phyloP scores from a whole-genome alignment of 2,113 vertebrate species.

The Halcyon malimbica region DNA sequence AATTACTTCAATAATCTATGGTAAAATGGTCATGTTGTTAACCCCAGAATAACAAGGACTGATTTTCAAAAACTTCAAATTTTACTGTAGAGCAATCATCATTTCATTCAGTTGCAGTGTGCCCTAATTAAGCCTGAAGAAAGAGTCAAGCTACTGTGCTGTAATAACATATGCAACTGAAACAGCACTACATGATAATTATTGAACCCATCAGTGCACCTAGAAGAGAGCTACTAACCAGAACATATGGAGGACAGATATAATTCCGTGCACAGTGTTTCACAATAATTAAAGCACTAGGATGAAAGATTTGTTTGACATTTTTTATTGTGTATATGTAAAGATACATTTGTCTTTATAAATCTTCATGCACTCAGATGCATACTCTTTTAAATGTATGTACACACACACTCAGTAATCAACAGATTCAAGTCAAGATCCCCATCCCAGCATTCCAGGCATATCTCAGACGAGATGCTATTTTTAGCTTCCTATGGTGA shows the following conservation, averaged over 20 bases:
- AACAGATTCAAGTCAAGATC: background rate
- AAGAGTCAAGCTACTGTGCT: conserved; percentile 43
- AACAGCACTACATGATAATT: background rate
- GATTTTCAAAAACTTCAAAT: conserved; percentile 19
- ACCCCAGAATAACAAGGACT: conserved; percentile 25
- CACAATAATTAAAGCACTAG: background rate
- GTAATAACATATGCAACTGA: conserved; percentile 40
- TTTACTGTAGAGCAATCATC: conserved; percentile 24
- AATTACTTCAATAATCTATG: conserved; percentile 57
- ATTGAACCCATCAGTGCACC: conserved; percentile 29
- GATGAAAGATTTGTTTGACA: background rate
- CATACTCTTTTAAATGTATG: background rate
- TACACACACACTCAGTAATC: background rate
- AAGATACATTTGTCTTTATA: background rate
- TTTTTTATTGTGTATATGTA: background rate
- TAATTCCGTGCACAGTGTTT: background rate
- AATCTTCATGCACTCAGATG: background rate
- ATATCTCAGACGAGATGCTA: background rate
- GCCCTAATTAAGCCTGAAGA: conserved; percentile 61
- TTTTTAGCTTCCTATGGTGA: background rate
- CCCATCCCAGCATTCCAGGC: background rate
- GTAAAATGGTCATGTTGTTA: conserved; percentile 34
- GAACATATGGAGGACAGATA: conserved; percentile 9
- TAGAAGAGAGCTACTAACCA: conserved; percentile 32
- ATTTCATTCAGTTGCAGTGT: conserved; percentile 5